Evolutionary conservation across 2,797 vertebrate species (phyloP).

Genomic region (Brachymystax lenok): DNA sequence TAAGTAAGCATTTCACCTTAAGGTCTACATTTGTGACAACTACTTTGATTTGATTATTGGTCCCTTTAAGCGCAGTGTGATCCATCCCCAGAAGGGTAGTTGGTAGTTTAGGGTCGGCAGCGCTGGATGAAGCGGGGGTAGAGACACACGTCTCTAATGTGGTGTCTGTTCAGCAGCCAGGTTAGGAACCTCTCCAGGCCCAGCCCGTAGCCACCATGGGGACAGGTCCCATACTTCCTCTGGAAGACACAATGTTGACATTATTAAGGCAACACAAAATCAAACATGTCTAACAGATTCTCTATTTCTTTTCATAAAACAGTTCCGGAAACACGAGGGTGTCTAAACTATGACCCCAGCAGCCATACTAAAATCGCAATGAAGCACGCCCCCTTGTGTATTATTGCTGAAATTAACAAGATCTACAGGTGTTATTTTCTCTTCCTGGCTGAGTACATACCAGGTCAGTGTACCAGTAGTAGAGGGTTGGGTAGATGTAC

Average conservation of each 20-base stretch:
- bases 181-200: conserved; percentile 96
- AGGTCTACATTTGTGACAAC: too few relatives aligned
- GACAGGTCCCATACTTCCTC: conserved; percentile 93
- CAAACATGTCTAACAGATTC: not conserved
- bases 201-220: conserved; percentile 93
- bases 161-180: conserved; percentile 94
- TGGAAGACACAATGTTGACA: conserved; percentile 56
- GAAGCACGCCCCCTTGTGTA: too few relatives aligned
- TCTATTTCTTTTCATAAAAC: not conserved
- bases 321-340: too few relatives aligned
- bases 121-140: conserved; percentile 96
- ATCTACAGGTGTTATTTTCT: too few relatives aligned
- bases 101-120: conserved; percentile 80
- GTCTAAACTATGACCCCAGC: too few relatives aligned
- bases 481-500: not conserved
- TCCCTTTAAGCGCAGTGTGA: not conserved
- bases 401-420: too few relatives aligned
- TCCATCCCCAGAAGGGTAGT: not conserved
- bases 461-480: conserved; percentile 75
- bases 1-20: too few relatives aligned
- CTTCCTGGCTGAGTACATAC: conserved; percentile 47
- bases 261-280: not conserved
- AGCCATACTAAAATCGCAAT: too few relatives aligned
- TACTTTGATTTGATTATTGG: too few relatives aligned
- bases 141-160: conserved; percentile 94